Evolutionary conservation across 1,140 invertebrate species (phyloP).

Genomic region (Andrena cerasifolii): DNA sequence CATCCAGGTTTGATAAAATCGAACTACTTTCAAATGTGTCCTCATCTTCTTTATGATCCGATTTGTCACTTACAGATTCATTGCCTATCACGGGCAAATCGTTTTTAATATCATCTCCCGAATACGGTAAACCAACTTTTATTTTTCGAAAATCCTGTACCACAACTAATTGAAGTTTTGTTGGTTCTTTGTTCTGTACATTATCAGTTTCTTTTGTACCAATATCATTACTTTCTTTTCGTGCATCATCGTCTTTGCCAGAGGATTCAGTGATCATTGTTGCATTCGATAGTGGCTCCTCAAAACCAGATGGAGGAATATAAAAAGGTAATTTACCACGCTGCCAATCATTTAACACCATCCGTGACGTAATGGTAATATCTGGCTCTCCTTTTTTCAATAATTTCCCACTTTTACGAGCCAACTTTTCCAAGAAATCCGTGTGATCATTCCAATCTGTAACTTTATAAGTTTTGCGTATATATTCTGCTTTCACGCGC

Average conservation of each 20-base stretch:
- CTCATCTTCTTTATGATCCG: background rate
- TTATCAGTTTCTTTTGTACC: constrained; percentile 63
- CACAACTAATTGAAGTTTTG: constrained; percentile 78
- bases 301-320: constrained; percentile 91
- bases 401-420: constrained; percentile 93
- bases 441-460: constrained; percentile 89
- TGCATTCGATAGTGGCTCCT: constrained; percentile 83
- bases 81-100: constrained; percentile 66
- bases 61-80: constrained; percentile 1
- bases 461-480: constrained; percentile 96
- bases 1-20: background rate
- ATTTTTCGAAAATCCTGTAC: constrained; percentile 93
- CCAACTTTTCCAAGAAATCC: constrained; percentile 97
- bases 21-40: background rate
- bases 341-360: constrained; percentile 99
- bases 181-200: constrained; percentile 60
- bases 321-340: constrained; percentile 98
- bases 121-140: constrained; percentile 88
- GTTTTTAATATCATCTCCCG: constrained; percentile 84
- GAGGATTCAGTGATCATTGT: constrained; percentile 29
- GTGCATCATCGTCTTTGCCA: constrained; percentile 67
- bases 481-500: constrained; percentile 94
- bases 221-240: constrained; percentile 2
- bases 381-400: constrained; percentile 98
- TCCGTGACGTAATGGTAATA: constrained; percentile 92